Conservation (phyloP, 2,113 vertebrate species). For the Garra rufa region DNA sequence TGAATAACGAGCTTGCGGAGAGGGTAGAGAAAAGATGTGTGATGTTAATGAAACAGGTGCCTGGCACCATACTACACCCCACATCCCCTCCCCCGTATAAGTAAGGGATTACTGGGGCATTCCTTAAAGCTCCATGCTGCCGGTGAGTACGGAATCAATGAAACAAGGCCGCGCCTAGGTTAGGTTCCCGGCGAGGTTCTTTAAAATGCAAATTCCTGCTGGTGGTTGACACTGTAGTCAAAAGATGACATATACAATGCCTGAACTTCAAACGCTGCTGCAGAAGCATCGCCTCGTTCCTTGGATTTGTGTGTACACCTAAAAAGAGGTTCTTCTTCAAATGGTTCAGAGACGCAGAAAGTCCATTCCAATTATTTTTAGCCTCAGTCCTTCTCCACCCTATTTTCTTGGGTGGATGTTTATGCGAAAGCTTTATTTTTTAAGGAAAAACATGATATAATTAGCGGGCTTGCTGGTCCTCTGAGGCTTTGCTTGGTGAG, state of each 20-base stretch:
- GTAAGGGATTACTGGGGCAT: conserved; percentile 71
- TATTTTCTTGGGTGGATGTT: conserved; percentile 55
- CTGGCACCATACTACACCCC: conserved; percentile 52
- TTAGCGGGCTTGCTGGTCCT: conserved; percentile 68
- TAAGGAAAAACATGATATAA: conserved; percentile 56
- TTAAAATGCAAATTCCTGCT: conserved; percentile 63
- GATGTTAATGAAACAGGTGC: conserved; percentile 80
- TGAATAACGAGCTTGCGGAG: conserved; percentile 79
- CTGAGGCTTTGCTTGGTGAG: conserved; percentile 56
- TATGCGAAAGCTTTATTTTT: conserved; percentile 66
- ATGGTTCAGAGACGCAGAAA: background rate
- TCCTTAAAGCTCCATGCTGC: conserved; percentile 56
- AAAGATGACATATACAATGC: conserved; percentile 57
- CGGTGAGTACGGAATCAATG: conserved; percentile 41
- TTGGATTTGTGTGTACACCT: background rate
- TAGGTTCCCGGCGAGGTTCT: conserved; percentile 51
- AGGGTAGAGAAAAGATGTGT: conserved; percentile 69
- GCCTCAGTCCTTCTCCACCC: background rate
- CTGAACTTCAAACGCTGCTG: conserved; percentile 60
- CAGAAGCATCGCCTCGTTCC: conserved; percentile 45
- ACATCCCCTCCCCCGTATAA: conserved; percentile 61
- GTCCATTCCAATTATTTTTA: conserved; percentile 18
- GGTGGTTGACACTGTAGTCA: conserved; percentile 59
- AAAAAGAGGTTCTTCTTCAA: background rate
- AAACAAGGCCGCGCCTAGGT: conserved; percentile 47